Conservation (phyloP, 2,888 invertebrate species). For the Oscheius sp. region DNA sequence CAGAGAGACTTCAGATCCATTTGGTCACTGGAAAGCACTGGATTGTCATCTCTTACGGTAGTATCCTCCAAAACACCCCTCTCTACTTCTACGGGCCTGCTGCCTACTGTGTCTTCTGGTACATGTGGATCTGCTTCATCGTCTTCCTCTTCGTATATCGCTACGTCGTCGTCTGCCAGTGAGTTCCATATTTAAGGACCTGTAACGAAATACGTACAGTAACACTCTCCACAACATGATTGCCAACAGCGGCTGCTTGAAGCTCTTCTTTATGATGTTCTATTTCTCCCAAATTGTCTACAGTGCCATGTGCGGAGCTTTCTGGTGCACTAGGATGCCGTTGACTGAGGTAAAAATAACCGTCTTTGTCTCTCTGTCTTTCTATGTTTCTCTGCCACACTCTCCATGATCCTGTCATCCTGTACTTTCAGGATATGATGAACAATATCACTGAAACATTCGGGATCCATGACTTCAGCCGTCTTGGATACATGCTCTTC, state of each 20-base stretch:
- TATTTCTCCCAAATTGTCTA: neutral
- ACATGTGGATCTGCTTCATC: slow-evolving; percentile 7
- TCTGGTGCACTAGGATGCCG: neutral
- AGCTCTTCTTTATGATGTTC: neutral
- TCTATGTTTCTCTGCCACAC: neutral
- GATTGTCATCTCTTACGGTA: slow-evolving; percentile 13
- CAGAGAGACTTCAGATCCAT: slow-evolving; percentile 10
- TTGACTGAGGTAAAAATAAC: neutral
- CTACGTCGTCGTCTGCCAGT: slow-evolving; percentile 10
- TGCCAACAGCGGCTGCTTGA: neutral
- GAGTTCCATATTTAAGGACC: neutral
- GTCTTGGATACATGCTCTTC: neutral
- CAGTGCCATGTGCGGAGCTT: neutral
- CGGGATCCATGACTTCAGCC: neutral
- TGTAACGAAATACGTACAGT: neutral
- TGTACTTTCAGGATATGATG: neutral
- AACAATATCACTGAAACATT: neutral
- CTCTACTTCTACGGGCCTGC: neutral
- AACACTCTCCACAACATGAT: neutral
- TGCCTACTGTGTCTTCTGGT: slow-evolving; percentile 1
- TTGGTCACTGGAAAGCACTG: neutral
- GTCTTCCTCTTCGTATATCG: slow-evolving; percentile 23
- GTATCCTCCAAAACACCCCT: neutral
- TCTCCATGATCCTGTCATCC: neutral
- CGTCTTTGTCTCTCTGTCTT: neutral